Base-by-base conservation (phyloP, 2,113 vertebrate genomes). In the Istiophorus platypterus region DNA sequence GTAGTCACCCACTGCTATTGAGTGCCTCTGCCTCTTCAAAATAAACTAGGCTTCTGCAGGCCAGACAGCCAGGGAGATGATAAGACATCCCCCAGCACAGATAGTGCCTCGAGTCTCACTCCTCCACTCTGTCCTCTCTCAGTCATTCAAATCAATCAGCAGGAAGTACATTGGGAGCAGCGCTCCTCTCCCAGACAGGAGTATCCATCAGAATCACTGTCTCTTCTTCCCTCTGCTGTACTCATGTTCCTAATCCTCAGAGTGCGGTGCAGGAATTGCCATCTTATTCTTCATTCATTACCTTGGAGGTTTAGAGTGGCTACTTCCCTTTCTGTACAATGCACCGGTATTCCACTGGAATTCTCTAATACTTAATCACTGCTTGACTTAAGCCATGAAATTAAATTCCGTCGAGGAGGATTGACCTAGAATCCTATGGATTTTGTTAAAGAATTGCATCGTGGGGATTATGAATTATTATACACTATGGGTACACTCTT, bases 111-210 rank as follows among this genome's bases (percentile, higher is more conserved):
- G 49, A 8, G 39, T 67, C 65, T 70, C 71, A 39, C 63, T 70
- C 58, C 72, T 76, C 45, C 3, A 9, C 59, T 64, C 39, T 41
- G n/a, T 82, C 72, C 56, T 86, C 66, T 78, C 67, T 58, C 54
- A 74, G 69, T 88, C 89, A 81, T 59, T 90, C 71, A 83, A 78
- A 88, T 84, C 89, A 87, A 84, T 90, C 90, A 84, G 87, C 10
- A 11, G 27, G 51, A 64, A 45, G 62, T 89, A 77, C 78, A 64
- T 17, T 54, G 82, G 80, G 76, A 86, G 80, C 34, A 26, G 72
- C n/a, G 67, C 68, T 72, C 52, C 61, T 81, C 47, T 84, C 59
- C 61, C 57, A 79, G 85, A 88, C 71, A 75, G 67, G 56, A 64
- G 79, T 54, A 92, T 89, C 84, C 88, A 88, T 93, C 89, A 88